phyloP scores from a whole-genome alignment of 1,140 invertebrate genomes.

The Drosophila kurseongensis region DNA sequence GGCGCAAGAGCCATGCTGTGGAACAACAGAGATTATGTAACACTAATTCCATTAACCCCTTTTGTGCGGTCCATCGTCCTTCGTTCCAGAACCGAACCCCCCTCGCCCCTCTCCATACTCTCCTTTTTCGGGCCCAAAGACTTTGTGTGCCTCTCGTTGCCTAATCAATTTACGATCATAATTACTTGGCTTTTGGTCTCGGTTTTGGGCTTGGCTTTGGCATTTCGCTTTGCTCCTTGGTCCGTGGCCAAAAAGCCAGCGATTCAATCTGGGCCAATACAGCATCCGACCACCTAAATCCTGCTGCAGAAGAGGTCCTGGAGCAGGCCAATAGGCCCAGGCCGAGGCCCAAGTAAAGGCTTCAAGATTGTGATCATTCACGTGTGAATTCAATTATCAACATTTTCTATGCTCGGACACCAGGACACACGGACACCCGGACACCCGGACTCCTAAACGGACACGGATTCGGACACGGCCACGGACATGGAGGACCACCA shows the following conservation, averaged over 20 bases:
- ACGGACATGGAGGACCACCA: not conserved
- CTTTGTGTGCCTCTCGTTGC: slow-evolving; percentile 28
- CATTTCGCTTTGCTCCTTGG: slow-evolving; percentile 36
- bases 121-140: not conserved
- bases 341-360: slow-evolving; percentile 61
- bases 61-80: slow-evolving; percentile 33
- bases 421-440: slow-evolving; percentile 2
- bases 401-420: slow-evolving; percentile 59
- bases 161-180: slow-evolving; percentile 81
- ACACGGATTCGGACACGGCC: not conserved
- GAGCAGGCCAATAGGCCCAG: slow-evolving; percentile 31
- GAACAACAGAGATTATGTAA: slow-evolving; percentile 52
- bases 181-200: slow-evolving; percentile 69
- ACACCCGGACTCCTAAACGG: slow-evolving; percentile 6
- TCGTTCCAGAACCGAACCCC: not conserved
- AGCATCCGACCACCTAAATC: not conserved
- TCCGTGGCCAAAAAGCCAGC: slow-evolving; percentile 36
- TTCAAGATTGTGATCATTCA: slow-evolving; percentile 80
- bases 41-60: slow-evolving; percentile 57
- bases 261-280: slow-evolving; percentile 57
- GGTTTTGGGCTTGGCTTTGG: slow-evolving; percentile 37
- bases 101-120: not conserved
- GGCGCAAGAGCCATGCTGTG: slow-evolving; percentile 1
- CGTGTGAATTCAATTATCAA: slow-evolving; percentile 83
- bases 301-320: not conserved